Conservation (phyloP, 2,113 vertebrate genomes). For the Callithrix jacchus region DNA sequence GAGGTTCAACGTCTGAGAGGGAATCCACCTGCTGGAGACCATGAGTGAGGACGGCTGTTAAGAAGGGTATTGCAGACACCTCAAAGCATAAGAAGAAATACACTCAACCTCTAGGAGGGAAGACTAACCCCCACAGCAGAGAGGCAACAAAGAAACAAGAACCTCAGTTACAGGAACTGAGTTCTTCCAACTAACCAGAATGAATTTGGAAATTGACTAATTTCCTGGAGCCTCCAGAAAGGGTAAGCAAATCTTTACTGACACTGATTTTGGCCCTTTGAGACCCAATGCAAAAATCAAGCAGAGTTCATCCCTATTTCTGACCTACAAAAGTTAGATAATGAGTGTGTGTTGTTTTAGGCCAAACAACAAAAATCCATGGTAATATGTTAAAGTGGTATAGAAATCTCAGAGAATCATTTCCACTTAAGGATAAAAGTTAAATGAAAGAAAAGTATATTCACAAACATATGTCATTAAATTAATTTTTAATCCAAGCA, state of each 20-base stretch:
- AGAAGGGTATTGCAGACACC: accelerated
- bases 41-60: accelerated
- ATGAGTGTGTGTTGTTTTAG: not conserved
- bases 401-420: not conserved
- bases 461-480: not conserved
- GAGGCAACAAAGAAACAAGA: accelerated
- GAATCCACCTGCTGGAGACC: not conserved
- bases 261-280: not conserved
- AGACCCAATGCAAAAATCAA: not conserved
- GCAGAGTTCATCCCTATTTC: not conserved
- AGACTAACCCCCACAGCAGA: not conserved
- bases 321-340: not conserved
- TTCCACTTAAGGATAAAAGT: not conserved
- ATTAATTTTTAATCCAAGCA: not conserved
- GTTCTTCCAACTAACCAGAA: not conserved
- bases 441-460: not conserved
- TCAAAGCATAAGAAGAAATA: not conserved
- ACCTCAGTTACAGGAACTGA: not conserved
- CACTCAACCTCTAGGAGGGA: not conserved
- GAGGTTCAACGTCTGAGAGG: not conserved
- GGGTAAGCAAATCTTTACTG: accelerated
- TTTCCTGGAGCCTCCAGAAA: not conserved
- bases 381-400: not conserved
- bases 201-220: not conserved
- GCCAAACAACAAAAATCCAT: not conserved